A percentile compares a stretch with the other conserved stretches of the same genome.
These are phyloP conservation scores for Plumapathes pennacea DNA, from an alignment of 92 coral and sea anemone genomes.

Conservation along the genomic window DNA sequence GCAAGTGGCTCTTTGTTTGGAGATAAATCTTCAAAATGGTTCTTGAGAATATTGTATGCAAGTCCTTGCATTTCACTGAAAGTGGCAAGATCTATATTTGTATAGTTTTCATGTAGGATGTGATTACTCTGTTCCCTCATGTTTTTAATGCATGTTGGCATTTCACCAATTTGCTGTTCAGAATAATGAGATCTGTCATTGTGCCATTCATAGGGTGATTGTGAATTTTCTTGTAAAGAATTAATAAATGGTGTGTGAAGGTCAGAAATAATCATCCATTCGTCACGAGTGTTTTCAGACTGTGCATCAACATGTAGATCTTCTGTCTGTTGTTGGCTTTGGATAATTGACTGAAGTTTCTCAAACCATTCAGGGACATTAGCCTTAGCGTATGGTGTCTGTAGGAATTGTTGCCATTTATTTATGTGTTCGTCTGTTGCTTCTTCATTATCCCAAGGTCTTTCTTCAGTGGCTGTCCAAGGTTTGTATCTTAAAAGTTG, in stretches of 20 bases:
- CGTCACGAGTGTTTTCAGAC: slow-evolving; percentile 33
- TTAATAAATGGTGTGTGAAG: slow-evolving; percentile 33
- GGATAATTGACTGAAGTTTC: slow-evolving; percentile 59
- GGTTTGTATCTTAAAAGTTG: slow-evolving; percentile 68
- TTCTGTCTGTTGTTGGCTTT: slow-evolving; percentile 46
- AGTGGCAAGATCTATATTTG: slow-evolving; percentile 45
- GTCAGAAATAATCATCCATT: slow-evolving; percentile 60
- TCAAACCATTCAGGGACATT: slow-evolving; percentile 81
- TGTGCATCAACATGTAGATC: slow-evolving; percentile 13
- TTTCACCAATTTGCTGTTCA: slow-evolving; percentile 66
- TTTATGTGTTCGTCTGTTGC: slow-evolving; percentile 57
- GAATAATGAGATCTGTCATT: slow-evolving; percentile 37
- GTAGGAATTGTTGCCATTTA: slow-evolving; percentile 67
- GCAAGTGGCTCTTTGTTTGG: slow-evolving; percentile 48
- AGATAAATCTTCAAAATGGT: slow-evolving; percentile 47
- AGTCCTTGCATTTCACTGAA: slow-evolving; percentile 77
- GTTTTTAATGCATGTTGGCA: slow-evolving; percentile 56
- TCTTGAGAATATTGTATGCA: slow-evolving; percentile 56
- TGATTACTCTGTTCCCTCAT: slow-evolving; percentile 25
- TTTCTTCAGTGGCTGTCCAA: slow-evolving; percentile 54
- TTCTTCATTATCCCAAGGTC: slow-evolving; percentile 66
- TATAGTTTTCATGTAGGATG: slow-evolving; percentile 27
- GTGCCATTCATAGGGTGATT: slow-evolving; percentile 43
- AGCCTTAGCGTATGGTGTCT: slow-evolving; percentile 65
- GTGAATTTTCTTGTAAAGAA: slow-evolving; percentile 8